A percentile compares a stretch with the other conserved stretches of the same genome.
Evolutionary conservation across 2,888 invertebrate genomes (phyloP).

Genomic region (Idaea biselata): DNA sequence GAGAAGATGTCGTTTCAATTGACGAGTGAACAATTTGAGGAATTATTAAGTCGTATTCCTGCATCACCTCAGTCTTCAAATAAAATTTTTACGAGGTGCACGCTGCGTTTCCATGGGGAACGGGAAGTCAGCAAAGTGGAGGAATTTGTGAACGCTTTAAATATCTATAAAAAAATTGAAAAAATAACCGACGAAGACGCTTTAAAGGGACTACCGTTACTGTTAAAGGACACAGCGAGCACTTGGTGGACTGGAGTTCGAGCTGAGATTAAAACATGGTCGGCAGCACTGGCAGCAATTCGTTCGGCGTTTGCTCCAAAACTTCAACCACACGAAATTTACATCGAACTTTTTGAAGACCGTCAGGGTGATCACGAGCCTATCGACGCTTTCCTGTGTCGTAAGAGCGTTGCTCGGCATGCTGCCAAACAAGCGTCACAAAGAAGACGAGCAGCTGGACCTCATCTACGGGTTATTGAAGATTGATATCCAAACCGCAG

Average conservation of each 20-base stretch:
- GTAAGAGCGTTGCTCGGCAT: conserved; percentile 4
- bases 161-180: conserved; percentile 7
- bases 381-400: neutral
- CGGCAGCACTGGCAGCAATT: neutral
- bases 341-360: neutral
- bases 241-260: conserved; percentile 12
- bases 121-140: conserved; percentile 3
- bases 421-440: conserved; percentile 1
- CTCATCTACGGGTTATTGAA: conserved; percentile 6
- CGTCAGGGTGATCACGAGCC: conserved; percentile 3
- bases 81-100: conserved; percentile 5
- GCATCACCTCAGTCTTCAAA: neutral
- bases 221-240: conserved; percentile 3
- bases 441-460: conserved; percentile 9
- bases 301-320: conserved; percentile 10
- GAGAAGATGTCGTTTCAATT: neutral
- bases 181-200: conserved; percentile 10
- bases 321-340: conserved; percentile 6
- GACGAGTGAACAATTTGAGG: neutral
- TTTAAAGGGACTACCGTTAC: conserved; percentile 5
- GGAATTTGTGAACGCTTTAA: neutral
- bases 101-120: neutral
- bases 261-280: conserved; percentile 8
- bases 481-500: neutral
- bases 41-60: neutral